Evolutionary conservation across 2,888 invertebrate species (phyloP).

Genomic region (Diloba caeruleocephala): DNA sequence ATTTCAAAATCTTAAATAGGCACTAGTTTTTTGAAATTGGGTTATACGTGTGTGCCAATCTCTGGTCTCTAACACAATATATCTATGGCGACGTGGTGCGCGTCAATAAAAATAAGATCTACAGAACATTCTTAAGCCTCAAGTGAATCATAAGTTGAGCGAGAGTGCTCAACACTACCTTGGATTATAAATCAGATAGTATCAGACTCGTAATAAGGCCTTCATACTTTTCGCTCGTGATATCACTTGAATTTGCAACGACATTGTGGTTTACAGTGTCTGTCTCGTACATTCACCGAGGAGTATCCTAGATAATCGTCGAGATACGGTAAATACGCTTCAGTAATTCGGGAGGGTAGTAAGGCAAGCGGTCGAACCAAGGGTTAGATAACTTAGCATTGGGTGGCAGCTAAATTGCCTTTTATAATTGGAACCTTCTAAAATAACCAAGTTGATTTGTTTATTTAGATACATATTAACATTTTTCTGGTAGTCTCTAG

Average conservation of each 20-base stretch:
- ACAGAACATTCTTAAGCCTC: slow-evolving; percentile 19
- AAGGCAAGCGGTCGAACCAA: slow-evolving; percentile 42
- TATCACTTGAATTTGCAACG: slow-evolving; percentile 6
- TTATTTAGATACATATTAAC: background rate
- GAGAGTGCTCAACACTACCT: slow-evolving; percentile 39
- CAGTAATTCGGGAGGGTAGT: slow-evolving; percentile 44
- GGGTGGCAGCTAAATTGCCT: slow-evolving; percentile 22
- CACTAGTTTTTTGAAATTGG: slow-evolving; percentile 28
- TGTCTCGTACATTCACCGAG: slow-evolving; percentile 9
- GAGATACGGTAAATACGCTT: slow-evolving; percentile 40
- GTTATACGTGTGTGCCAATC: slow-evolving; percentile 16
- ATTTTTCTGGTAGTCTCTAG: no score
- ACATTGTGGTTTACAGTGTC: background rate
- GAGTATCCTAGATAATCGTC: slow-evolving; percentile 22
- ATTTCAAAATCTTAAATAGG: slow-evolving; percentile 43
- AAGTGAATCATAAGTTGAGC: slow-evolving; percentile 39
- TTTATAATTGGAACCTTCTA: slow-evolving; percentile 18
- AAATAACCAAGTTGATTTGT: slow-evolving; percentile 9
- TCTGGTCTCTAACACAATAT: slow-evolving; percentile 6
- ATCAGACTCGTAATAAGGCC: slow-evolving; percentile 32
- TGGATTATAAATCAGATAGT: slow-evolving; percentile 44
- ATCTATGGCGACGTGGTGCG: background rate
- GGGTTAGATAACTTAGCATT: slow-evolving; percentile 22
- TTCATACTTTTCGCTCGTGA: slow-evolving; percentile 29
- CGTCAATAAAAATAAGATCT: slow-evolving; percentile 10